Base-by-base conservation (phyloP, 35 echinoderm and acorn worm species). In the Ophioderma brevispina region DNA sequence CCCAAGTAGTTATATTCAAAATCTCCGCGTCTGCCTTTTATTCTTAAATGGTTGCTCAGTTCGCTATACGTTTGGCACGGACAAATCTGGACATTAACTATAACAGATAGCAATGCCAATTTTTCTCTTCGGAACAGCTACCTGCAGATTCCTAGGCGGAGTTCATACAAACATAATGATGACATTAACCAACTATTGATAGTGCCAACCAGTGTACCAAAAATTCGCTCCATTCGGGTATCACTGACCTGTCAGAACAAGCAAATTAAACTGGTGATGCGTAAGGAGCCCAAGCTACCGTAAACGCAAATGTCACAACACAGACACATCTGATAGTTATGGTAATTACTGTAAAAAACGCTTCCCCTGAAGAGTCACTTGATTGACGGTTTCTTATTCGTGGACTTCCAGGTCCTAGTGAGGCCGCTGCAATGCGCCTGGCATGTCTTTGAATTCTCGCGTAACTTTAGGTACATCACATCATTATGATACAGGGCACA, bases 101-200 rank as follows among this genome's bases (percentile, higher is more conserved):
- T n/a, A n/a, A n/a, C n/a, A n/a, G n/a, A n/a, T n/a, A n/a, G n/a
- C n/a, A n/a, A n/a, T n/a, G n/a, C n/a, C n/a, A n/a, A n/a, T n/a
- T n/a, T n/a, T n/a, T n/a, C n/a, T n/a, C n/a, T n/a, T n/a, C n/a
- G n/a, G n/a, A n/a, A n/a, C n/a, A n/a, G n/a, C n/a, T n/a, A n/a
- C n/a, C n/a, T n/a, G n/a, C n/a, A n/a, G n/a, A n/a, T n/a, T n/a
- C n/a, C n/a, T n/a, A 59, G 70, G 83, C 46, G 33, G 46, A 17
- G 37, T 85, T 85, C 83, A 85, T 85, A 59, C 83, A 85, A 11
- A 85, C 83, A 17, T 85, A 85, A 59, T 85, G 52, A 85, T 85
- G 49, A 85, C 83, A 75, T 85, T 85, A 85, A 85, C 83, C 83
- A 85, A 30, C 83, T 85, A 40, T 85, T 85, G 83, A 85, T 8